Conservation (phyloP, 2,888 invertebrate species). For the Drosophila prostipennis region DNA sequence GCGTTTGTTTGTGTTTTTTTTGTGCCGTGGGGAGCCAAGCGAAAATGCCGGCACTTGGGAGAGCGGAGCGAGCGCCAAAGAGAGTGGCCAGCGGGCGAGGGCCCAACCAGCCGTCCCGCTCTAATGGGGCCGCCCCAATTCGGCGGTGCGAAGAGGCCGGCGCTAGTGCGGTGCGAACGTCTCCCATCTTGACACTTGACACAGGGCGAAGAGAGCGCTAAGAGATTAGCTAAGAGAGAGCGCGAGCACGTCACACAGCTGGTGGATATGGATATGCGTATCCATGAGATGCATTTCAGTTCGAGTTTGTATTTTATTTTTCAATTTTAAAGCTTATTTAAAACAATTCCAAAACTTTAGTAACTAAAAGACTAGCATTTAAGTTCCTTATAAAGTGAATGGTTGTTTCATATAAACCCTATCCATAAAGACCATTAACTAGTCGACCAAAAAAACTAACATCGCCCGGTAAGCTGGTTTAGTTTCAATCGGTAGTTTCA, state of each 20-base stretch:
- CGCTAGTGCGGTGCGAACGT: conserved; percentile 7
- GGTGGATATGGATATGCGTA: conserved; percentile 41
- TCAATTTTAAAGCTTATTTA: too few relatives aligned
- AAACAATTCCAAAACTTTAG: too few relatives aligned
- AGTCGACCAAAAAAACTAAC: too few relatives aligned
- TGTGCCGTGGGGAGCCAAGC: conserved; percentile 47
- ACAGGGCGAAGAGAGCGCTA: conserved; percentile 31
- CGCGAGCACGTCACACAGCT: conserved; percentile 35
- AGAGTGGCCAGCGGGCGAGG: conserved; percentile 7
- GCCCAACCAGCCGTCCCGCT: conserved; percentile 51
- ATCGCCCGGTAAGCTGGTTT: too few relatives aligned
- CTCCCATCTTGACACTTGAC: conserved; percentile 52
- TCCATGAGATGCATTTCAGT: conserved; percentile 62
- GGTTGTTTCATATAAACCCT: too few relatives aligned
- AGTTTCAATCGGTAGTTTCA: too few relatives aligned
- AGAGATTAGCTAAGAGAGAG: conserved; percentile 32
- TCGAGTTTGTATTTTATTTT: conserved; percentile 77
- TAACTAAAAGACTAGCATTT: too few relatives aligned
- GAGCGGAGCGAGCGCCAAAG: conserved; percentile 6
- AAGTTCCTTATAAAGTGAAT: too few relatives aligned
- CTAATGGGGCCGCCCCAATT: conserved; percentile 25
- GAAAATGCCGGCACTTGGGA: conserved; percentile 67
- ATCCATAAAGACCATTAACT: too few relatives aligned
- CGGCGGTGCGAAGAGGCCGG: conserved; percentile 42
- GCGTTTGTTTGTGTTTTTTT: conserved; percentile 42